phyloP scores from a whole-genome alignment of 2,113 vertebrate genomes.

The Chaetops frenatus region DNA sequence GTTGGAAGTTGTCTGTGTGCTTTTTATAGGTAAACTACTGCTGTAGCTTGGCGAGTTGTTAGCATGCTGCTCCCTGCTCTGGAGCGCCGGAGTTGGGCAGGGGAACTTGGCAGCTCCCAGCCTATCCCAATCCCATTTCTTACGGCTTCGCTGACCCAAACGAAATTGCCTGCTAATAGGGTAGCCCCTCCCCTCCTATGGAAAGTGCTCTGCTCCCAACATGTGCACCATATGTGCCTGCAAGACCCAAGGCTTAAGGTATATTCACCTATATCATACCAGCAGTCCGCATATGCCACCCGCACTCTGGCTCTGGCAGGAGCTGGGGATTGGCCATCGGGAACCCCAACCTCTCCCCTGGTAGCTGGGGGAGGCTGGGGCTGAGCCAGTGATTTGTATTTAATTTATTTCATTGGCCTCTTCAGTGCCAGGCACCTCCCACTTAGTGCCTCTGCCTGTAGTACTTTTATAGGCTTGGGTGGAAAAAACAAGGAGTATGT shows the following conservation, averaged over 20 bases:
- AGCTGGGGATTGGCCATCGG: neutral
- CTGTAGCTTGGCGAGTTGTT: neutral
- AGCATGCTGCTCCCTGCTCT: neutral
- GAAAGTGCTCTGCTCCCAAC: neutral
- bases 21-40: neutral
- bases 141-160: neutral
- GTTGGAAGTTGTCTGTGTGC: neutral
- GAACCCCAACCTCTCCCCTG: neutral
- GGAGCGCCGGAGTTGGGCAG: accelerated
- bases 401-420: constrained; percentile 56
- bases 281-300: neutral
- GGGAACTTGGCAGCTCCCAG: neutral
- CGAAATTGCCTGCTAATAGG: neutral
- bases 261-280: neutral
- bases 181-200: neutral
- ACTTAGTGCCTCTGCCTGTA: constrained; percentile 35
- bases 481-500: constrained; percentile 25
- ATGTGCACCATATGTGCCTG: neutral
- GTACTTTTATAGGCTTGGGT: constrained; percentile 20
- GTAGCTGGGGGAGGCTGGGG: neutral
- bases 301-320: neutral
- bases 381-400: constrained; percentile 12
- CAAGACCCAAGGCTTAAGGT: neutral
- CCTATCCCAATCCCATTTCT: neutral
- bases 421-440: neutral